Base-by-base conservation (phyloP, 2,113 vertebrate genomes). In the Falco punctatus region DNA sequence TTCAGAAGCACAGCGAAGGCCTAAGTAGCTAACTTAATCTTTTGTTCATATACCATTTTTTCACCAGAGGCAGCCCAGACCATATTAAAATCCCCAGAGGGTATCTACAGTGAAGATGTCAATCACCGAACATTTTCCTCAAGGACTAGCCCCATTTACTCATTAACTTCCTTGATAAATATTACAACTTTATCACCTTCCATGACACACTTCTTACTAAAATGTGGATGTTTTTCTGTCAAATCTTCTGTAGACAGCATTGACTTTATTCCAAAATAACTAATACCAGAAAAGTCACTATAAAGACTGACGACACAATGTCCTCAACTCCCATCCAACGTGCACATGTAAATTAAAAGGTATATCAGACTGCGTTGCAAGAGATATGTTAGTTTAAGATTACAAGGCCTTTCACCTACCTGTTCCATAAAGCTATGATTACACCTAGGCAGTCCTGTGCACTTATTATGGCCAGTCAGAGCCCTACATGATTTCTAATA, bases 141-240 rank as follows among this genome's bases (percentile, higher is more conserved):
- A 78, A 84, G 75, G 67, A 57, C 32, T 92, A 38, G 67, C 77
- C 59, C 35, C 80, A 64, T 55, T 90, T 74, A 79, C 35, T 94
- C 59, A 73, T 92, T 94, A 90, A 55, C 55, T 81, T 93, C 44
- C 67, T 73, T 67, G 55, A 91, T 62, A 95, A 83, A 84, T 88
- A 88, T 67, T 71, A 49, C 23, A 86, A 67, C 55, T 90, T 74
- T 33, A 62, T 83, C 81, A 81, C 38, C 51, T 86, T 92, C 26
- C 0, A 0, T 48, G 19, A 54, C 42, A 83, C 30, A 28, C 10
- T 74, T 54, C 42, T 62, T 48, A 66, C 26, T 59, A 75, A 88
- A 93, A 46, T 5, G 4, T 7, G 28, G 20, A 30, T 54, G 38
- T 54, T 88, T 38, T 75, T 61, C 59, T 62, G 40, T 66, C 58